Conservation (phyloP, 2,888 invertebrate genomes). For the Drosophila ustulata region DNA sequence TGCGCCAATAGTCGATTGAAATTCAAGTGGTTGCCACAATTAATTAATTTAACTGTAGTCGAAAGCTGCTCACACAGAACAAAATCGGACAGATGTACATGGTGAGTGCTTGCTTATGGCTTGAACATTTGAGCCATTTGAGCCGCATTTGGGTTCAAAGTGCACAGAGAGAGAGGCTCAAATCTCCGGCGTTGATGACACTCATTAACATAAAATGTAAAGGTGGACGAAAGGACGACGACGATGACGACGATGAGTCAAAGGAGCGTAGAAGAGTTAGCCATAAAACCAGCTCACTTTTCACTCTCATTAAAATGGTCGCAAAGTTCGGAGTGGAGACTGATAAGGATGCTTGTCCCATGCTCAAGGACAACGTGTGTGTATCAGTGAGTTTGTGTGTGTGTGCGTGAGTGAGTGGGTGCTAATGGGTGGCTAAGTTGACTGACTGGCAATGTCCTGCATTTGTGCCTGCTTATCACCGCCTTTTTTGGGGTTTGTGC, state of each 20-base stretch:
- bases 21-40: constrained; percentile 71
- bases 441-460: constrained; percentile 24
- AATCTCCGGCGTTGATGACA: constrained; percentile 70
- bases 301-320: constrained; percentile 78
- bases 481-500: constrained; percentile 15
- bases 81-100: constrained; percentile 42
- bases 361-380: constrained; percentile 51
- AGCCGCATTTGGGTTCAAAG: constrained; percentile 52
- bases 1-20: constrained; percentile 62
- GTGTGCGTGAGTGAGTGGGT: constrained; percentile 10
- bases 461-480: constrained; percentile 35
- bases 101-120: constrained; percentile 33
- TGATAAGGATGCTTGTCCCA: constrained; percentile 48
- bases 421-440: constrained; percentile 31
- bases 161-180: constrained; percentile 45
- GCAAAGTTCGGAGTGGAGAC: constrained; percentile 20
- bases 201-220: constrained; percentile 77
- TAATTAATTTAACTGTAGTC: constrained; percentile 63
- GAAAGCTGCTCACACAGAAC: constrained; percentile 15
- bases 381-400: neutral
- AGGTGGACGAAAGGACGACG: constrained; percentile 56
- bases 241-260: constrained; percentile 4
- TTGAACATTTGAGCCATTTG: constrained; percentile 33
- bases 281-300: constrained; percentile 76
- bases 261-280: constrained; percentile 13